Percentiles rank a stretch among this genome's conserved stretches.
These are phyloP conservation scores for Probosciger aterrimus DNA, from an alignment of 2,113 vertebrate genomes.

Conservation along the genomic window DNA sequence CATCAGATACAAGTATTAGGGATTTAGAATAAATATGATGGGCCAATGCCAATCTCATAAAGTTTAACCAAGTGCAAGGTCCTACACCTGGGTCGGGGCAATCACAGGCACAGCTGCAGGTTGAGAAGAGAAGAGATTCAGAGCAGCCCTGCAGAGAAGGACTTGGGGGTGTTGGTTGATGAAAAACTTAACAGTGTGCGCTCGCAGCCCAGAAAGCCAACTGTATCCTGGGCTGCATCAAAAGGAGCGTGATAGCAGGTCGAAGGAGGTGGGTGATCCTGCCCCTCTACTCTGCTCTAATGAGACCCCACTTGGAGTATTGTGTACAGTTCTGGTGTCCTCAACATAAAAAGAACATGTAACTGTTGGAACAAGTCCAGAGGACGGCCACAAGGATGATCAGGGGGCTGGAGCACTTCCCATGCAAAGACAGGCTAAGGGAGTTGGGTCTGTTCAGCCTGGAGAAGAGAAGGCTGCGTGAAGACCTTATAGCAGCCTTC, in stretches of 20 bases:
- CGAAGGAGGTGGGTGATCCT: too few relatives aligned
- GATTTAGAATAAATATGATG: background rate
- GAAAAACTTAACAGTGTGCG: background rate
- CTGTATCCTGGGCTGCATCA: background rate
- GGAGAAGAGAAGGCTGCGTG: too few relatives aligned
- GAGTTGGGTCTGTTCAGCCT: too few relatives aligned
- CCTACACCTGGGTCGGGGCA: background rate
- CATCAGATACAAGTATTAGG: background rate
- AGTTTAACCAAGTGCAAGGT: background rate
- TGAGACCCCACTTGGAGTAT: too few relatives aligned
- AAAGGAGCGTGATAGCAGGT: background rate
- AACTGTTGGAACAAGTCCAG: too few relatives aligned
- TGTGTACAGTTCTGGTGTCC: too few relatives aligned
- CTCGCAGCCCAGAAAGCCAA: background rate
- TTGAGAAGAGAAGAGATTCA: background rate
- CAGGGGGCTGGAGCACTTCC: too few relatives aligned
- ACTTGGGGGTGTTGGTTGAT: background rate
- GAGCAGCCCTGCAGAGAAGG: background rate
- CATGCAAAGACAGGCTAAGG: too few relatives aligned
- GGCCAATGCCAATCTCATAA: background rate
- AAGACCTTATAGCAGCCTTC: too few relatives aligned
- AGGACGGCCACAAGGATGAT: too few relatives aligned
- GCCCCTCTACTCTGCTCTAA: too few relatives aligned
- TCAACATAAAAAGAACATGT: too few relatives aligned
- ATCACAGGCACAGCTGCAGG: background rate